Evolutionary conservation across 2,797 vertebrate genomes (phyloP), one percentile per base, ranked within the genome.

Genomic region (Pygocentrus nattereri): DNA sequence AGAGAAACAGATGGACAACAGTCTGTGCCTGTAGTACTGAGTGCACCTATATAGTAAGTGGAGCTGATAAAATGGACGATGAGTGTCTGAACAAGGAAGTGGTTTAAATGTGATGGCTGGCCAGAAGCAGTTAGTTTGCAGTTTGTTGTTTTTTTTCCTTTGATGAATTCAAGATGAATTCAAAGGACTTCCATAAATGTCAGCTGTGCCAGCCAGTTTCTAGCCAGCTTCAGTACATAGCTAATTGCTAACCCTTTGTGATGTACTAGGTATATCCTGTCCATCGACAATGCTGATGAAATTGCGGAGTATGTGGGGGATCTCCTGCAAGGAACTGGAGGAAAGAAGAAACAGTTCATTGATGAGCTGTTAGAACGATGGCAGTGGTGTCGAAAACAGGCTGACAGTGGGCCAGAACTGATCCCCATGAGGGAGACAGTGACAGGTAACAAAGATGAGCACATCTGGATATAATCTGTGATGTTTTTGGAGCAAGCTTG

Each of bases 231-330:
- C 27, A 12, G 1, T 31, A 2, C 6, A 5, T 56, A n/a, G 47
- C 15, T 2, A 50, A 25, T 16, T 23, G 25, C 21, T 59, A 1
- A 69, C 25, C 6, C 0, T 65, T 41, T 49, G 18, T 61, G 65
- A 0, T 69, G 70, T 61, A 62, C 3, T 72, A 99, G 98, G 84
- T 99, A 99, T 82, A 93, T 99, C 85, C 87, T 99, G 13, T 96
- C 96, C 1, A 99, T 99, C 73, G 95, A 97, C 13, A 95, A 90
- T 0, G 93, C 94, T 27, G 97, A 98, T 0, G 98, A 99, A 92
- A 95, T 99, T 56, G 94, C 94, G 65, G 98, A 99, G 71, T 99
- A 99, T 2, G 93, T 99, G 1, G 90, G 94, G 16, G 97, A 98
- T 85, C 95, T 99, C 5, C 89, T 99, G 21, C 97, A 98, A 85